Conservation (phyloP, 2,797 vertebrate species). For the Hippopotamyrus pictus region DNA sequence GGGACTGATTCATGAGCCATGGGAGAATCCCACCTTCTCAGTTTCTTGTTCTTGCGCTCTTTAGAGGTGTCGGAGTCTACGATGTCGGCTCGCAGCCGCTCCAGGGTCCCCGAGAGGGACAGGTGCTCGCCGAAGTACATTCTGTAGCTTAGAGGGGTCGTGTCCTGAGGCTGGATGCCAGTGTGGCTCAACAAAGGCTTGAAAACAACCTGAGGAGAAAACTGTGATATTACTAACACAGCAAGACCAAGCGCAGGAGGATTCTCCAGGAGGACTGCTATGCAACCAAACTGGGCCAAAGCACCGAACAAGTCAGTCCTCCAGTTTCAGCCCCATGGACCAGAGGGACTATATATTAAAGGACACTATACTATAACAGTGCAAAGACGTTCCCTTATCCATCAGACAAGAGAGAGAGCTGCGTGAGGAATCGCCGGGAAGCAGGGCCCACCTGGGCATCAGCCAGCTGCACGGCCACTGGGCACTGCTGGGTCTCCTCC, state of each 20-base stretch:
- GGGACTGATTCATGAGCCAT: not conserved
- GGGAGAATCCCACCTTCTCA: slow-evolving; percentile 66
- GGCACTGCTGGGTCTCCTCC: slow-evolving; percentile 88
- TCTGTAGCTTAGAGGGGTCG: slow-evolving; percentile 85
- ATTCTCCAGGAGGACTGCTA: not conserved
- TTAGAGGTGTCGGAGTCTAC: slow-evolving; percentile 97
- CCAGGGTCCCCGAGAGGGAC: slow-evolving; percentile 92
- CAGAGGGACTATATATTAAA: not conserved
- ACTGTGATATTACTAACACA: not conserved
- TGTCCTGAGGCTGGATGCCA: slow-evolving; percentile 89
- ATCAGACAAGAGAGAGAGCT: not conserved
- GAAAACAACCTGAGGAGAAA: slow-evolving; percentile 80
- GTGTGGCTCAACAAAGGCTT: slow-evolving; percentile 88
- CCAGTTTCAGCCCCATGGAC: not conserved
- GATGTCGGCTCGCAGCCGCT: slow-evolving; percentile 93
- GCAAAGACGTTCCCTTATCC: not conserved
- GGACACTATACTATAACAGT: not conserved
- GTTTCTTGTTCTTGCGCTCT: slow-evolving; percentile 84
- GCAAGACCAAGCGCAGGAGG: not conserved
- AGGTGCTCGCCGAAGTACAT: slow-evolving; percentile 97
- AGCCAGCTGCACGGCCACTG: slow-evolving; percentile 92
- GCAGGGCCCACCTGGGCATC: slow-evolving; percentile 82
- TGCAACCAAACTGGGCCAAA: not conserved
- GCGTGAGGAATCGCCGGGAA: not conserved
- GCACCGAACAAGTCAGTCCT: not conserved